These are phyloP conservation scores for Pygmarrhopalites habei DNA, from an alignment of 1,140 invertebrate genomes.

Conservation along the genomic window DNA sequence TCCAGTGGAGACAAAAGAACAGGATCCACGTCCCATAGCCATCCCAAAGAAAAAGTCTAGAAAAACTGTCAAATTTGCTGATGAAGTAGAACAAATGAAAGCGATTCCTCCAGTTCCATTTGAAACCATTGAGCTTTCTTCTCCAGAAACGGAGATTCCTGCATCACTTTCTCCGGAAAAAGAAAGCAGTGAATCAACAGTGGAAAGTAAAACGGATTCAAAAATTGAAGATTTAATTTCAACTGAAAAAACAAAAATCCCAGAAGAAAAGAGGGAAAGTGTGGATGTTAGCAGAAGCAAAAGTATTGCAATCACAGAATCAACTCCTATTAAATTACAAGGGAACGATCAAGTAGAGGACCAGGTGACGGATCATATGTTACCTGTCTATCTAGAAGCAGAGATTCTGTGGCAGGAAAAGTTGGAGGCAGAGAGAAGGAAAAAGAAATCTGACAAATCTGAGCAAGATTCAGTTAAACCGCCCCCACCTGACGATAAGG, in stretches of 20 bases:
- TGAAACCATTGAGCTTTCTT: too few species aligned
- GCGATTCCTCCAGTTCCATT: too few species aligned
- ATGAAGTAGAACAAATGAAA: too few species aligned
- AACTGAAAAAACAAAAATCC: background rate
- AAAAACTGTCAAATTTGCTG: too few species aligned
- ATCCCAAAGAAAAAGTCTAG: background rate
- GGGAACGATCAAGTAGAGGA: background rate
- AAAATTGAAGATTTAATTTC: background rate
- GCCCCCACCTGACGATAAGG: slow-evolving; percentile 39
- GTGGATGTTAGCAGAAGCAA: background rate
- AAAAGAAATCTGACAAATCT: slow-evolving; percentile 7
- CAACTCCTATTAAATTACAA: background rate
- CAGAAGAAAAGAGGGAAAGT: background rate
- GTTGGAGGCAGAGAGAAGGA: background rate
- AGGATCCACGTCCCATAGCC: background rate
- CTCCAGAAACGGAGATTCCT: background rate
- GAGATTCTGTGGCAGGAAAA: slow-evolving; percentile 31
- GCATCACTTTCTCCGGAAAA: background rate
- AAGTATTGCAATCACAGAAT: background rate
- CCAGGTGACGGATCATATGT: too few species aligned
- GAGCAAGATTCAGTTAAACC: background rate
- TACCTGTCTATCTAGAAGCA: slow-evolving; percentile 10
- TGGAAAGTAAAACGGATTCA: background rate
- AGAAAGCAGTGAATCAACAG: background rate
- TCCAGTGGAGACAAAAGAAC: background rate